Evolutionary conservation across 2,888 invertebrate genomes (phyloP), one percentile per base, ranked within the genome.

Genomic region (Cordylochernes scorpioides): DNA sequence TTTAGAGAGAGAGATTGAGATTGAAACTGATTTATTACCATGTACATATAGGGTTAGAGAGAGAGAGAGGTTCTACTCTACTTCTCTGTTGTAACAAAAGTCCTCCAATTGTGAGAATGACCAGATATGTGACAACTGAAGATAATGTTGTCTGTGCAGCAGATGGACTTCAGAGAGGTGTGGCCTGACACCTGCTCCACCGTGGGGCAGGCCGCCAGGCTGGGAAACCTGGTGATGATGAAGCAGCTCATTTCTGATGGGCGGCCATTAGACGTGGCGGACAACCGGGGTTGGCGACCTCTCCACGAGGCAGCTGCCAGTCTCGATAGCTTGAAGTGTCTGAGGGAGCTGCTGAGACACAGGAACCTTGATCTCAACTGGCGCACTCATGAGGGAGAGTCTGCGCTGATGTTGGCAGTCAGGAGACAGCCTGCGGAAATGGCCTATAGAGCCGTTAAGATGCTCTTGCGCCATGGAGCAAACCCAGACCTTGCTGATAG

Each of bases 211-310:
- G 40, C 39, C 9, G 39, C 33, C 14, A 31, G 37, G 13, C 13
- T 24, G 8, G 42, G 42, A 16, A 33, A 41, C 26, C 3, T 32
- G 3, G 25, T 32, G 7, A 15, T 15, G 4, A 29, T 44, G n/a
- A 15, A 31, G 4, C 14, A 28, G 12, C 28, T 42, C n/a, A 15
- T 44, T 5, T 14, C 25, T 6, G 21, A 29, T 2, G 51, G 49
- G 9, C 41, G 44, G 17, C 45, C 50, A 9, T 46, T 50, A 16
- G 52, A 53, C 45, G 50, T 49, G 5, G 39, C 42, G 32, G 54
- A 54, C 36, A 54, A 53, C 37, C 38, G 52, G 29, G 54, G 55
- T 2, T 55, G 53, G 53, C 42, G 45, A 18, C 47, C 53, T n/a
- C 28, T 51, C 7, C 54, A 54, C 42, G 53, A 53, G 34, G 52